These are phyloP conservation scores for Pomatostomus ruficeps DNA, from an alignment of 2,113 vertebrate species.

Conservation along the genomic window DNA sequence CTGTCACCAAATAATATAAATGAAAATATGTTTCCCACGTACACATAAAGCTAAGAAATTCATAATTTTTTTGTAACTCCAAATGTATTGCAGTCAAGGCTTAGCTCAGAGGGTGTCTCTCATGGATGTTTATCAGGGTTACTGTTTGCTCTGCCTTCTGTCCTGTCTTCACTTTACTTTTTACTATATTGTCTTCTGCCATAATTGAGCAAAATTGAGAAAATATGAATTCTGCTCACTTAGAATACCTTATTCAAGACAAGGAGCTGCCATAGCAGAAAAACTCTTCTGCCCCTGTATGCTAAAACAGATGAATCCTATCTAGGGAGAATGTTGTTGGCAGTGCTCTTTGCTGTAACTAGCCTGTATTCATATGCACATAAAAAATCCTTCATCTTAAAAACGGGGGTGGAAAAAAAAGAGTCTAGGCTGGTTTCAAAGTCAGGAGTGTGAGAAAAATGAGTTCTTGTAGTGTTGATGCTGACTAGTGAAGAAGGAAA, in stretches of 20 bases:
- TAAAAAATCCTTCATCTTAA: not conserved
- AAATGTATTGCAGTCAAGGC: not conserved
- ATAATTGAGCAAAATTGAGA: not conserved
- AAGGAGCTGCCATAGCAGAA: not conserved
- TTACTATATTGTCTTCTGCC: not conserved
- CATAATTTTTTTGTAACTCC: not conserved
- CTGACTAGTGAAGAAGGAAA: not conserved
- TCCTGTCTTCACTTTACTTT: not conserved
- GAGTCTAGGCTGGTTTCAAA: not conserved
- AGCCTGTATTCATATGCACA: rapidly evolving
- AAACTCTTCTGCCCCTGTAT: not conserved
- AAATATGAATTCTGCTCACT: not conserved
- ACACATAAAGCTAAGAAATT: not conserved
- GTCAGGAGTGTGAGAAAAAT: not conserved
- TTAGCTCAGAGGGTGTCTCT: not conserved
- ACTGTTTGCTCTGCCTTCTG: not conserved
- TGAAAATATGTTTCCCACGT: not conserved
- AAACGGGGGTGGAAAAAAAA: not conserved
- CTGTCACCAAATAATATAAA: not conserved
- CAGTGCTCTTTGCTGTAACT: not conserved
- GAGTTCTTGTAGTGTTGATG: not conserved
- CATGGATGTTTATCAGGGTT: not conserved
- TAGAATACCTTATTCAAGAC: not conserved
- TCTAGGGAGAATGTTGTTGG: not conserved
- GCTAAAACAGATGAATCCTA: not conserved